Evolutionary conservation across 2,113 vertebrate species (phyloP), one percentile per base, ranked within the genome.

Genomic region (Zosterops borbonicus): DNA sequence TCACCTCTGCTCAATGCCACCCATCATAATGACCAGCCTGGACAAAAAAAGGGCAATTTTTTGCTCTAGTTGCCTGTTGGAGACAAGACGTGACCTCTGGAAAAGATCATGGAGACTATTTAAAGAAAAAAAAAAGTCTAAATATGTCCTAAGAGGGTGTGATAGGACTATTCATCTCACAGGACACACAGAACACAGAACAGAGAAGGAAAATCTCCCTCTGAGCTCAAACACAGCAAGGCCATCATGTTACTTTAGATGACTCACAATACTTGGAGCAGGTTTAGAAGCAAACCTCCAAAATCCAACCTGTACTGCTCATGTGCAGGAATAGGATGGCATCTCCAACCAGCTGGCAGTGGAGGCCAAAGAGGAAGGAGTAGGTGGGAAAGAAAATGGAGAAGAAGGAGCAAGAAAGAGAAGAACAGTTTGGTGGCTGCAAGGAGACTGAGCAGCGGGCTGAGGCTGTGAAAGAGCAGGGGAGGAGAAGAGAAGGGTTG

Each of bases 281-380:
- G 56, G 17, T 64, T 55, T 75, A 39, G 27, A 64, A 15, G 11
- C 1, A 1, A 10, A 33, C 7, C 60, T 76, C 44, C 56, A 67
- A 67, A 94, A 44, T 28, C 12, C 47, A 39, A 4, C 37, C 19
- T 25, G 6, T 16, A 6, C 55, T 35, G 13, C 22, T 73, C 58
- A 19, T 6, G 15, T 50, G 22, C 31, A 82, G 46, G 65, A 55
- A 18, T 6, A 12, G 24, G 18, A 37, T 3, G 29, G 18, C 31
- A 70, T 2, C 1, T 67, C 76, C 6, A 1, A 60, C 46, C 16
- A 6, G 13, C 0, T 8, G 25, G 27, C 59, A 37, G 7, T 52
- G 70, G 37, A 85, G 33, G 6, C 0, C 2, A 46, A 83, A 89
- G 42, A 52, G 6, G 23, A 58, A 73, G 24, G 23, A 69, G 22